Base-by-base conservation (phyloP, 2,888 invertebrate genomes). In the Drosophila yooni region DNA sequence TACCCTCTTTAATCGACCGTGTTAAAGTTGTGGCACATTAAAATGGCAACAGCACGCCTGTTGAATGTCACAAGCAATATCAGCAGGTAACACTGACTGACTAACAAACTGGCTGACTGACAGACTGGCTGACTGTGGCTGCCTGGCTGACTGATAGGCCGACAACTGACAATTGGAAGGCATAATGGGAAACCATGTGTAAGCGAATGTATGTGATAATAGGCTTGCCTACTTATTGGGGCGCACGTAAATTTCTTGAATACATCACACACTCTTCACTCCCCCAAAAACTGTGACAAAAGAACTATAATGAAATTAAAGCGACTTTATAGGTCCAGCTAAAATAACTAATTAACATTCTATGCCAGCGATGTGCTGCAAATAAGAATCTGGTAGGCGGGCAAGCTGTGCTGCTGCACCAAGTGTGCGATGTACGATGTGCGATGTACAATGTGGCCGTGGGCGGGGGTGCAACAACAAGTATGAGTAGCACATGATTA, bases 61-160 rank as follows among this genome's bases (percentile, higher is more conserved):
- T 85, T 85, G 84, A 86, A 85, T 85, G 80, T 72, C 76, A 76
- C 69, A 73, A 61, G 73, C 29, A 59, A 67, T 58, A 59, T 51
- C 54, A 62, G 46, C 53, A 18, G 34, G 34, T 31, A 27, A 33
- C 46, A 18, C 71, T 60, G 60, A 15, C 70, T 67, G 63, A 11
- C 72, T 36, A 34, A 46, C 67, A 65, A 59, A 66, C 81, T 6
- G 43, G 21, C 13, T 6, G 21, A 21, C 21, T 43, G 38, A 18
- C 36, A 4, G 34, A 34, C 31, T 46, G 27, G 27, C 43, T 48
- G 48, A 53, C 48, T 50, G 40, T 21, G 31, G 1, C 38, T 4
- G 25, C 13, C 58, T 61, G 64, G 7, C 62, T 36, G 54, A 48
- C 64, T 52, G 43, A 59, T 5, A 50, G 50, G 3, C 10, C 10